Evolutionary conservation across 2,113 vertebrate species (phyloP).

Genomic region (Condylura cristata): DNA sequence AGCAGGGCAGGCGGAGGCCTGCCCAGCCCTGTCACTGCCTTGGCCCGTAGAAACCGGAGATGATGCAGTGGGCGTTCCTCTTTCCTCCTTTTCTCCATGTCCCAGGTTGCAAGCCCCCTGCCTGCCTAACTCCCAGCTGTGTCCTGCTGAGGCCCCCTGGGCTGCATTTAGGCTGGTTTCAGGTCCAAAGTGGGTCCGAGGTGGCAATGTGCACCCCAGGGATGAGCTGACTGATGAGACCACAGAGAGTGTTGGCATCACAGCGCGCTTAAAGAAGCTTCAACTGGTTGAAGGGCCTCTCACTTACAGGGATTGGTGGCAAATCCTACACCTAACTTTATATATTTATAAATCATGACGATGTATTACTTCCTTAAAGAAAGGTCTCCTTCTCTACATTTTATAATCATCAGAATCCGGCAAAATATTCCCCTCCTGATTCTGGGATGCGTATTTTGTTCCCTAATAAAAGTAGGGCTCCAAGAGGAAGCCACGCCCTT

Average conservation of each 20-base stretch:
- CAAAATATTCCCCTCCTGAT: neutral
- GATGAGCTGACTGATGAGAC: neutral
- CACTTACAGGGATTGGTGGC: neutral
- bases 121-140: neutral
- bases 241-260: too few relatives aligned
- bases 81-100: too few relatives aligned
- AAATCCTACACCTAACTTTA: neutral
- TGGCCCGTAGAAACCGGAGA: accelerated
- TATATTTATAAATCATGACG: neutral
- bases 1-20: neutral
- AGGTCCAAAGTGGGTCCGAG: neutral
- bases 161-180: neutral
- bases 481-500: neutral
- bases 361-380: neutral
- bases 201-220: neutral
- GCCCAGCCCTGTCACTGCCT: neutral
- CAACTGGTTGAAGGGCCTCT: neutral
- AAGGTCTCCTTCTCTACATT: neutral
- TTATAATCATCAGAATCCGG: neutral
- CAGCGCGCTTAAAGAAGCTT: neutral
- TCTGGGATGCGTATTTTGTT: neutral
- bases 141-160: neutral
- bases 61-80: neutral
- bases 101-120: neutral
- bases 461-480: neutral